phyloP scores from a whole-genome alignment of 2,888 invertebrate species.

The Uloborus plumipes region DNA sequence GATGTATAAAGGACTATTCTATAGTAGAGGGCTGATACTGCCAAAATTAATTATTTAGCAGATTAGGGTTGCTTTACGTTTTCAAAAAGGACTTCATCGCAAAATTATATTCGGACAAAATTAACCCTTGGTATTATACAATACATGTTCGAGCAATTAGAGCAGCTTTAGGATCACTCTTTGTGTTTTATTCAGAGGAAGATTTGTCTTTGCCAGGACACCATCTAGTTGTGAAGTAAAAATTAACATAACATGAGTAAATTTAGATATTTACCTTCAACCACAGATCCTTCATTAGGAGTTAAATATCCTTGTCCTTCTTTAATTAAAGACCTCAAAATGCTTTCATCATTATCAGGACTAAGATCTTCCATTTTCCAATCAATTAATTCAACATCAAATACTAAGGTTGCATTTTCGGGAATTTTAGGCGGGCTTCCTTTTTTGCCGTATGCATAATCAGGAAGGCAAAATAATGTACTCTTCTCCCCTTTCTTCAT shows the following conservation, averaged over 20 bases:
- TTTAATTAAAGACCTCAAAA: constrained; percentile 80
- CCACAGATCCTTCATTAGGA: constrained; percentile 86
- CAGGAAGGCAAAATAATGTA: constrained; percentile 84
- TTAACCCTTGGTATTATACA: too few relatives aligned
- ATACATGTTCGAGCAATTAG: too few relatives aligned
- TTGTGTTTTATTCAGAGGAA: too few relatives aligned
- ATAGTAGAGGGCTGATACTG: too few relatives aligned
- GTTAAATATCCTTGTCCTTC: constrained; percentile 80
- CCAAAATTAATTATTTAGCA: too few relatives aligned
- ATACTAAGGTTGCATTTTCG: constrained; percentile 84
- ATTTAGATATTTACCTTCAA: constrained; percentile 80
- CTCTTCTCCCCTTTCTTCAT: constrained; percentile 94
- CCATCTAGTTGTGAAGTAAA: too few relatives aligned
- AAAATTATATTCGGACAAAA: too few relatives aligned
- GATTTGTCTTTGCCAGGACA: too few relatives aligned
- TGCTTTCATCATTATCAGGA: constrained; percentile 85
- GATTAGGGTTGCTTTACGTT: too few relatives aligned
- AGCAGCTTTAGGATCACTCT: too few relatives aligned
- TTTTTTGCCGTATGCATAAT: constrained; percentile 89
- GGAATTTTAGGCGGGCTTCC: constrained; percentile 92
- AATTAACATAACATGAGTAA: not conserved
- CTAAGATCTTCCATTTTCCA: constrained; percentile 93
- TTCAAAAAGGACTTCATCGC: too few relatives aligned
- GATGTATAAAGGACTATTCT: too few relatives aligned
- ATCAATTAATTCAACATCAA: constrained; percentile 86